phyloP scores from a whole-genome alignment of 35 echinoderm and acorn worm genomes.

The Ophiothrix spiculata region DNA sequence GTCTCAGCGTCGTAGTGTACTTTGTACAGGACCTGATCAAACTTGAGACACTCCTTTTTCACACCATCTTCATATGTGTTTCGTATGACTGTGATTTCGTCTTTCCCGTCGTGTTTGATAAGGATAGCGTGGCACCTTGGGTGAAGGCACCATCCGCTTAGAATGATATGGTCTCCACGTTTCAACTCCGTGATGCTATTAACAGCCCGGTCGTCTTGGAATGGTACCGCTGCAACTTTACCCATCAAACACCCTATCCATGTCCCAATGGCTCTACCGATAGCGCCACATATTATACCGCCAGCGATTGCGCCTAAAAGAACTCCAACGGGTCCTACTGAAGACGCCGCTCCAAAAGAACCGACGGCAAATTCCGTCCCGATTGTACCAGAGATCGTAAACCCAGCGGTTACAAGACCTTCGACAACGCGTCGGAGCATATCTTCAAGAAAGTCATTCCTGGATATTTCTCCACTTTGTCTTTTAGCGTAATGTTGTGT shows the following conservation, averaged over 20 bases:
- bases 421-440: background rate
- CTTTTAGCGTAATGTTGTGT: background rate
- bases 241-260: background rate
- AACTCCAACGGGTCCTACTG: background rate
- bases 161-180: slow-evolving; percentile 35
- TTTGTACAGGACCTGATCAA: background rate
- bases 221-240: background rate
- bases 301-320: background rate
- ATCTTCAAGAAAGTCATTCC: background rate
- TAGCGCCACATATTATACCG: background rate
- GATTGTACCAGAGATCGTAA: background rate
- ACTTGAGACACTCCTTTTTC: slow-evolving; percentile 17
- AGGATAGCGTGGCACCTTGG: slow-evolving; percentile 54
- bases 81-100: slow-evolving; percentile 15
- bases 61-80: slow-evolving; percentile 48
- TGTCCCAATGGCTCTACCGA: background rate
- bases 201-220: background rate
- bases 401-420: slow-evolving; percentile 6
- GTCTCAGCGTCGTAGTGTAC: background rate
- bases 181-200: slow-evolving; percentile 13
- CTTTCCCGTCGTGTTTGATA: background rate
- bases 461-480: background rate
- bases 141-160: slow-evolving; percentile 13
- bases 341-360: background rate
- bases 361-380: background rate